A percentile compares a stretch with the other conserved stretches of the same genome.
Conservation (phyloP, 2,888 invertebrate genomes). For the Cryptophagus acutangulus region DNA sequence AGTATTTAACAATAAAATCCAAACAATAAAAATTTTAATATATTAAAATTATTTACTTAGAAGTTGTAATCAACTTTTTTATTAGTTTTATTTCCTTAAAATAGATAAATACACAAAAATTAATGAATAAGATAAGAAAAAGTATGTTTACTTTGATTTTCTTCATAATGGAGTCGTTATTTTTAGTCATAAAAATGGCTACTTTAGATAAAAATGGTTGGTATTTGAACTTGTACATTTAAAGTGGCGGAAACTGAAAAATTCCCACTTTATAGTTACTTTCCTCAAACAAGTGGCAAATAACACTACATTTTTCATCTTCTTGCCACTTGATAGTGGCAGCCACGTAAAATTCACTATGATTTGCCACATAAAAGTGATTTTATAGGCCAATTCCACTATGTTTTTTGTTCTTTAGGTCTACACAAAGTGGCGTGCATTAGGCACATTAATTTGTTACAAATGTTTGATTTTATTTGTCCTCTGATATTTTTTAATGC, state of each 20-base stretch:
- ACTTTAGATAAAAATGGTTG: neutral
- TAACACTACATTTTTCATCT: neutral
- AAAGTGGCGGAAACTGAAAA: slow-evolving; percentile 1
- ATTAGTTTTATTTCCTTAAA: neutral
- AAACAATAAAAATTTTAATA: neutral
- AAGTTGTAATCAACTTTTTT: neutral
- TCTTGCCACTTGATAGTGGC: neutral
- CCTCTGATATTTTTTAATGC: no score
- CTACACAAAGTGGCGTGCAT: no score
- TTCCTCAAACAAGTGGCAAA: slow-evolving; percentile 1
- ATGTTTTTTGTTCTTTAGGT: no score
- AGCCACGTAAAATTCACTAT: no score
- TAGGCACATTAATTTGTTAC: neutral
- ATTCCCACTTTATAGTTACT: neutral
- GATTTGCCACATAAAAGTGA: no score
- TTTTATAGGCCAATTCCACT: no score
- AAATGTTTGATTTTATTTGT: neutral
- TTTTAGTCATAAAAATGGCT: neutral
- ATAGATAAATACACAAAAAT: neutral
- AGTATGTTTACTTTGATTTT: neutral
- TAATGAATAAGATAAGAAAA: no score
- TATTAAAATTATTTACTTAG: neutral
- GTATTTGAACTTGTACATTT: neutral
- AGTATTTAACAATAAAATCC: neutral
- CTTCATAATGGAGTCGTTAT: neutral